Conservation (phyloP, 2,113 vertebrate genomes). For the Nothoprocta perdicaria region DNA sequence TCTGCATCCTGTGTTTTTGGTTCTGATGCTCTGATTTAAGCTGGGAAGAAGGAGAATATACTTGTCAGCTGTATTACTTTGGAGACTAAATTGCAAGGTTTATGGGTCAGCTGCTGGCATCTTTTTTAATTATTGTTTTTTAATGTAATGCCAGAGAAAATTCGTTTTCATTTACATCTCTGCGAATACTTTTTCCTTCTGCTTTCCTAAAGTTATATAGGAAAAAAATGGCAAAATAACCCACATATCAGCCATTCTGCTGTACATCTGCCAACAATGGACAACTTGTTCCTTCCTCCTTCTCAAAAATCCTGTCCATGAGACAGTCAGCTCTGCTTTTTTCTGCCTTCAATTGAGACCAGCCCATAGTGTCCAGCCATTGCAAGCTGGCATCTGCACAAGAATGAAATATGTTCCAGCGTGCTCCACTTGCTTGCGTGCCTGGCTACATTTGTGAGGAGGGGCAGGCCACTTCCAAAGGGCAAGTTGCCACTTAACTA, state of each 20-base stretch:
- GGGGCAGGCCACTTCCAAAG: not conserved
- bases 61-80: not conserved
- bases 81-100: not conserved
- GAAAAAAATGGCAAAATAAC: not conserved
- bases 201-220: not conserved
- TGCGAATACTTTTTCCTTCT: not conserved
- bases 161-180: not conserved
- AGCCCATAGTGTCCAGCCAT: not conserved
- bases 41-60: not conserved
- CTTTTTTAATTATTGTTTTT: not conserved
- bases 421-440: not conserved
- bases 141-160: not conserved
- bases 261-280: not conserved
- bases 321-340: not conserved
- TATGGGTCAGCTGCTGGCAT: not conserved
- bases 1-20: not conserved
- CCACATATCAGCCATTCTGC: not conserved
- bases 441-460: not conserved
- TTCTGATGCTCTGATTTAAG: not conserved
- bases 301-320: not conserved
- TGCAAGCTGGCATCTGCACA: not conserved
- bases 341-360: not conserved
- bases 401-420: not conserved
- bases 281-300: slow-evolving; percentile 32
- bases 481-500: not conserved